Base-by-base conservation (phyloP, 2,888 invertebrate species). In the Hesperia comma region DNA sequence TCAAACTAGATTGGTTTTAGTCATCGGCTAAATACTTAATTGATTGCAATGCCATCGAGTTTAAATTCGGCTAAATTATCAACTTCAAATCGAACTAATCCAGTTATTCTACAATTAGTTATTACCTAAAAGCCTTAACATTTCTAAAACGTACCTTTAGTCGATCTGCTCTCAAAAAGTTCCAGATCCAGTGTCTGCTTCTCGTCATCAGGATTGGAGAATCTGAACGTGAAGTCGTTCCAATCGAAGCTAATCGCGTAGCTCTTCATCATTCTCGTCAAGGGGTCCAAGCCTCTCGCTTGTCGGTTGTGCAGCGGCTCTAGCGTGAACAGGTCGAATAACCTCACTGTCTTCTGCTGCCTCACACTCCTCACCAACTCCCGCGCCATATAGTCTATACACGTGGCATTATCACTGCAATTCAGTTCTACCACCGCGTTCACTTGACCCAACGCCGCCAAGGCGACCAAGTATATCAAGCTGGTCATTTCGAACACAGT, bases 381-480 rank as follows among this genome's bases (percentile, higher is more conserved):
- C 69, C 82, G 89, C 19, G 93, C 88, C 77, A 94, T 81, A 41
- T 85, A 75, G 66, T 94, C 90, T 43, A 95, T 88, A 75, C 95
- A 95, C 69, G 94, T 94, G 40, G 94, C 94, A 82, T 95, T 94
- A 76, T 94, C 94, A 81, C 93, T 93, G 84, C 95, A 95, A 75
- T 83, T 87, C 33, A 93, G 74, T 75, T 92, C 88, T 68, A 90
- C 84, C 58, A 86, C 73, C 67, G 86, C 85, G 63, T 77, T 76
- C 70, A 81, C 85, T 67, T 84, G 83, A 61, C 86, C 85, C 72
- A 88, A 76, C 71, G 88, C 74, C 75, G 86, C 75, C 66, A 88
- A 80, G 74, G 86, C 85, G 71, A 91, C 72, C 69, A 92, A 74
- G 74, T 83, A 80, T 76, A 84, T 80, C 71, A 88, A 76, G 74